Conservation (phyloP, 2,888 invertebrate species). For the Amphipyra berbera region DNA sequence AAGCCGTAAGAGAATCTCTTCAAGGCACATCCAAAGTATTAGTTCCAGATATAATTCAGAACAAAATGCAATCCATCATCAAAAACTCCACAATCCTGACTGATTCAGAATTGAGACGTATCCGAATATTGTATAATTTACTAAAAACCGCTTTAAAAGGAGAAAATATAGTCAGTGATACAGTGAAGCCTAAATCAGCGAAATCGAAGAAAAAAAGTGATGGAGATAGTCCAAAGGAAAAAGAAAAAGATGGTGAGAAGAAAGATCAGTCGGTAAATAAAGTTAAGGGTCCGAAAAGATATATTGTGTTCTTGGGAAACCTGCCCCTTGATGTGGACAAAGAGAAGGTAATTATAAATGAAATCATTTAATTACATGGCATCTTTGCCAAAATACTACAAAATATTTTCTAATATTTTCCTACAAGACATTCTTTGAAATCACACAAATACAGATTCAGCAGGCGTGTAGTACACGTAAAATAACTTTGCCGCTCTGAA, state of each 20-base stretch:
- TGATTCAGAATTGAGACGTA: slow-evolving; percentile 75
- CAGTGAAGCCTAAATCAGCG: slow-evolving; percentile 31
- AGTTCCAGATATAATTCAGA: slow-evolving; percentile 79
- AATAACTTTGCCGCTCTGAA: too few species aligned
- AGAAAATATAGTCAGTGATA: slow-evolving; percentile 23
- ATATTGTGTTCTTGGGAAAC: slow-evolving; percentile 86
- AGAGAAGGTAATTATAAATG: slow-evolving; percentile 71
- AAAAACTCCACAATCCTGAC: slow-evolving; percentile 64
- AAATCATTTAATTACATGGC: not conserved
- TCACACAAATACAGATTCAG: too few species aligned
- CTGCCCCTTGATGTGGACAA: slow-evolving; percentile 76
- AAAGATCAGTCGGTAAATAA: slow-evolving; percentile 54
- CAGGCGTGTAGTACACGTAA: too few species aligned
- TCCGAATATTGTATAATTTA: slow-evolving; percentile 82
- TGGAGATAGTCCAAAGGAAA: slow-evolving; percentile 25
- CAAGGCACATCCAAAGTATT: slow-evolving; percentile 72
- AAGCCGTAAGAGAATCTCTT: slow-evolving; percentile 71
- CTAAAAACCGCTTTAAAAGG: slow-evolving; percentile 67
- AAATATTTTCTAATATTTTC: too few species aligned
- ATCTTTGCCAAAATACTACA: too few species aligned
- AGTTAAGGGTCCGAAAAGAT: slow-evolving; percentile 80
- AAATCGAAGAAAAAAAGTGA: slow-evolving; percentile 21
- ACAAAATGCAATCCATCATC: slow-evolving; percentile 74
- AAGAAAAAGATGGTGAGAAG: slow-evolving; percentile 38
- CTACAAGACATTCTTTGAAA: too few species aligned